Evolutionary conservation across 2,888 invertebrate species (phyloP), one percentile per base, ranked within the genome.

Genomic region (Myopa testacea): DNA sequence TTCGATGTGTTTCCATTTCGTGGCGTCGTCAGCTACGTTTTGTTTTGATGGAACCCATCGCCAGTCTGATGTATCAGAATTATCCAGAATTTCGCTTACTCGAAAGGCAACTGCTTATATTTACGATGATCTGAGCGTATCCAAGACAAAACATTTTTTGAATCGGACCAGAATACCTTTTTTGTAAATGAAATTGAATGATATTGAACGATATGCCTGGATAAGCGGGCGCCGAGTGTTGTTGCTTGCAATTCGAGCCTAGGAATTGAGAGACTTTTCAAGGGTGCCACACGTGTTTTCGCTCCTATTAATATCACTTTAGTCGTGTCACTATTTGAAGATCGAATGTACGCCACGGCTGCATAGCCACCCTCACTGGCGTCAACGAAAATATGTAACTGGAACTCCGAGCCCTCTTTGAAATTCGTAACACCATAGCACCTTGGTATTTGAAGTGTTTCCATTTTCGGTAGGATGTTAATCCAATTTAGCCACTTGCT

Each of bases 401-500:
- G 37, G 6, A 65, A 12, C 14, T 58, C 58, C 58, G 58, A 16
- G 14, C n/a, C n/a, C 1, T 16, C 19, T 10, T 40, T 58, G 26
- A 72, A 70, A 55, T 69, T 37, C 7, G 78, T 75, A 3, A 62
- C 14, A 14, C 74, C 71, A 10, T 83, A 83, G 34, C 81, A 82
- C 45, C 83, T 71, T 12, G 81, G 82, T 12, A 84, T 82, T 12
- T 74, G 52, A 4, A 84, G 34, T 8, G 79, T 72, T 62, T 81
- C 79, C 14, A 82, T 74, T 8, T 80, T 65, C 1, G 80, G 80
- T 10, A 85, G 62, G 6, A 80, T 60, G 10, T 78, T 65, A 0
- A 82, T 5, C 83, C 83, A 84, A n/a, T 72, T 75, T 6, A 68
- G 26, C 81, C 83, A 83, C 45, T 81, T 81, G 4, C 58, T 40